Evolutionary conservation across 2,113 vertebrate species (phyloP).

Genomic region (Phylloscopus trochiloides): DNA sequence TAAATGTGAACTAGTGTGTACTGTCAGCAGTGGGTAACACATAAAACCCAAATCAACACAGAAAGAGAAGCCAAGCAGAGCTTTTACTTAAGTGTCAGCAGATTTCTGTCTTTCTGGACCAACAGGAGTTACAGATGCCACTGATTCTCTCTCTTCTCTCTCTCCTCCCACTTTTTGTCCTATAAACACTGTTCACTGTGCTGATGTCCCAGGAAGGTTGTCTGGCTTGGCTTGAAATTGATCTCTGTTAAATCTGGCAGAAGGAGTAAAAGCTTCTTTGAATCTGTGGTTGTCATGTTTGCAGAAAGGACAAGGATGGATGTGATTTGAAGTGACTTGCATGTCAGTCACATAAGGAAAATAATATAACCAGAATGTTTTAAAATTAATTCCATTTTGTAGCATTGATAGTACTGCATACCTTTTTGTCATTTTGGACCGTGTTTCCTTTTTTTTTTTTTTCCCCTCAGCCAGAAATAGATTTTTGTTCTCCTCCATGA

Average conservation of each 20-base stretch:
- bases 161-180: not conserved
- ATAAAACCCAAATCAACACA: not conserved
- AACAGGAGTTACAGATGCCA: not conserved
- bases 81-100: not conserved
- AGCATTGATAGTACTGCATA: not conserved
- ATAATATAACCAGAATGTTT: not conserved
- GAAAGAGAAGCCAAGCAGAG: not conserved
- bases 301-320: not conserved
- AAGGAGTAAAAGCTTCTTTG: not conserved
- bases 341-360: not conserved
- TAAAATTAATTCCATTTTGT: not conserved
- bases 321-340: not conserved
- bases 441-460: not conserved
- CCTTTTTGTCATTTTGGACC: not conserved
- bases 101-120: not conserved
- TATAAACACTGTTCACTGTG: not conserved
- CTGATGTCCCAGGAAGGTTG: not conserved
- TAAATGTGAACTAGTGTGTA: not conserved
- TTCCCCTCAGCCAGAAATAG: not conserved
- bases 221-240: not conserved
- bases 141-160: not conserved
- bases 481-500: not conserved
- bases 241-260: not conserved
- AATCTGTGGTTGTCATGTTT: not conserved
- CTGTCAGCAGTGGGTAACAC: not conserved